phyloP scores from a whole-genome alignment of 2,797 vertebrate genomes.

The Synaphobranchus kaupii region DNA sequence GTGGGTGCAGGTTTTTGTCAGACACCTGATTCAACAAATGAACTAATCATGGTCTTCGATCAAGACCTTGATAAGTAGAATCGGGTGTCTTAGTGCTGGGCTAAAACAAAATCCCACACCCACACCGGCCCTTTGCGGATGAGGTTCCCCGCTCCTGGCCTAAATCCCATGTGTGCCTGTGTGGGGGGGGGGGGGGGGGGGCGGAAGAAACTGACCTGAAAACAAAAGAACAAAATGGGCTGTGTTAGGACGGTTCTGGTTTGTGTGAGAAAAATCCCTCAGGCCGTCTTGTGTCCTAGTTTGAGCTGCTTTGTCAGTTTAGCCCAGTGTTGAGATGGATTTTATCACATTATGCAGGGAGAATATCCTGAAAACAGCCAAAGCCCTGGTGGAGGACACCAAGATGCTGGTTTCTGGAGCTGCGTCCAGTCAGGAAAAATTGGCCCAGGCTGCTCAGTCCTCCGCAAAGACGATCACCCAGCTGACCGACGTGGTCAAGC shows the following conservation, averaged over 20 bases:
- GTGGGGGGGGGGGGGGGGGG: no score
- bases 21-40: no score
- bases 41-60: no score
- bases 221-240: neutral
- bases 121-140: no score
- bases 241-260: no score
- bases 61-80: no score
- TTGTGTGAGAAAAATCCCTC: neutral
- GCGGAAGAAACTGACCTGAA: neutral
- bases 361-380: constrained; percentile 97
- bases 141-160: no score
- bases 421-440: constrained; percentile 92
- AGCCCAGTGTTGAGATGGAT: neutral
- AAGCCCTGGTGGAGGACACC: constrained; percentile 95
- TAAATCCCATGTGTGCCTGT: neutral
- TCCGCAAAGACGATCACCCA: constrained; percentile 97
- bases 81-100: no score
- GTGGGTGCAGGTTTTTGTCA: no score
- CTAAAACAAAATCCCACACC: no score
- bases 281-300: neutral
- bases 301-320: neutral
- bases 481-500: constrained; percentile 94
- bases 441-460: constrained; percentile 95
- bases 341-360: constrained; percentile 74
- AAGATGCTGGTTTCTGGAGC: constrained; percentile 94